These are phyloP conservation scores for Nebria ingens DNA, from an alignment of 1,140 invertebrate genomes.

Conservation along the genomic window DNA sequence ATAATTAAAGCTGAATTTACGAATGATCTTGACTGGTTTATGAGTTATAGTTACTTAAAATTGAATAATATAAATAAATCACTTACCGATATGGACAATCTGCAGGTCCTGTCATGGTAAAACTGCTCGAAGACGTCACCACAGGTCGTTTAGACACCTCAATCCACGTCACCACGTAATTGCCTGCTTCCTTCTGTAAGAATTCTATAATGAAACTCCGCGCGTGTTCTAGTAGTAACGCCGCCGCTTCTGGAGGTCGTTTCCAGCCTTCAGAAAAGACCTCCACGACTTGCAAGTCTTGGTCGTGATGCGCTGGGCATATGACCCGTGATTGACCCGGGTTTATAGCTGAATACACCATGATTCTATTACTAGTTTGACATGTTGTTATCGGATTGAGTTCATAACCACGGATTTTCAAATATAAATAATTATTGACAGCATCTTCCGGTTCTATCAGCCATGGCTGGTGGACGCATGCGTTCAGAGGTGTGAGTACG, in stretches of 20 bases:
- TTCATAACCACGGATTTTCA: slow-evolving; percentile 55
- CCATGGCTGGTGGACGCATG: slow-evolving; percentile 64
- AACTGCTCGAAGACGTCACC: slow-evolving; percentile 39
- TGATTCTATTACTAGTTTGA: slow-evolving; percentile 56
- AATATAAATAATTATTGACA: slow-evolving; percentile 56
- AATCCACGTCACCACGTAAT: slow-evolving; percentile 65
- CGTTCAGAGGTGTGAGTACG: slow-evolving; percentile 34
- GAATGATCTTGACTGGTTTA: no score
- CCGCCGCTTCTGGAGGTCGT: slow-evolving; percentile 36
- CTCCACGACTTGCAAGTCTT: slow-evolving; percentile 44
- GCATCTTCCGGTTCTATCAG: slow-evolving; percentile 62
- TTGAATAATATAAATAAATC: neutral
- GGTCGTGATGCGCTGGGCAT: slow-evolving; percentile 44
- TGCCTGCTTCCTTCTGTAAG: slow-evolving; percentile 55
- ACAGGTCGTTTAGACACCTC: slow-evolving; percentile 61
- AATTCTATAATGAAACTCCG: slow-evolving; percentile 62
- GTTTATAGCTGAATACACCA: slow-evolving; percentile 55
- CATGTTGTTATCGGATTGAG: slow-evolving; percentile 48
- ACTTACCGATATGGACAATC: slow-evolving; percentile 60
- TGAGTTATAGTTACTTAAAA: no score
- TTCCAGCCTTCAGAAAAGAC: slow-evolving; percentile 64
- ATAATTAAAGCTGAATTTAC: no score
- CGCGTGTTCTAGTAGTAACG: slow-evolving; percentile 41
- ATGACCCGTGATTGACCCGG: slow-evolving; percentile 48
- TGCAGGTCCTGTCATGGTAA: slow-evolving; percentile 46